Evolutionary conservation across 2,797 vertebrate genomes (phyloP).

Genomic region (Centroberyx gerrardi): DNA sequence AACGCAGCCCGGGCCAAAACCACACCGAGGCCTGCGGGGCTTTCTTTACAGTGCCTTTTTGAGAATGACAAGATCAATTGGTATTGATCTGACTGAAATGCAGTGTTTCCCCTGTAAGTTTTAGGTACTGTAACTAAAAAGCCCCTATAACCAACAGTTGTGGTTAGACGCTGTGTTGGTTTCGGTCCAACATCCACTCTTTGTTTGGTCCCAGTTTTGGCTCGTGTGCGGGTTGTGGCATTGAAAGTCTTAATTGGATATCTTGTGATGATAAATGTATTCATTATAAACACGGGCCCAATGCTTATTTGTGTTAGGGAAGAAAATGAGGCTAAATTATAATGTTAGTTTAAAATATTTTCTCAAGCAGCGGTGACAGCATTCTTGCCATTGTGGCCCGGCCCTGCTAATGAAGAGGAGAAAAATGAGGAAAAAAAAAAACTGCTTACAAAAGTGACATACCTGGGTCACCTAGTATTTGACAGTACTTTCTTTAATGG

Average conservation of each 20-base stretch:
- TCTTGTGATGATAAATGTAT: not conserved
- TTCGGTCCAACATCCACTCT: not conserved
- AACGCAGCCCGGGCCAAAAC: conserved; percentile 17
- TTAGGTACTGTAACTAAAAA: conserved; percentile 14
- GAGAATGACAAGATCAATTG: conserved; percentile 18
- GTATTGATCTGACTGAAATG: conserved; percentile 28
- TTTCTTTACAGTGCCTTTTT: conserved; percentile 24
- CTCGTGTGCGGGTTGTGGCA: not conserved
- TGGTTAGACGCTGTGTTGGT: not conserved
- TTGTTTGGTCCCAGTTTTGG: not conserved
- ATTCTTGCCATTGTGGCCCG: not conserved
- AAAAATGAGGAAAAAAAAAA: too few relatives aligned
- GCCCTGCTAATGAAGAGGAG: not conserved
- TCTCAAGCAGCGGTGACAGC: too few relatives aligned
- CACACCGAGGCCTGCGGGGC: not conserved
- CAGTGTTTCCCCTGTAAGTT: conserved; percentile 7
- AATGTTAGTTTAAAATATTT: too few relatives aligned
- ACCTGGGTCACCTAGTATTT: too few relatives aligned
- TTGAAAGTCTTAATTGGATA: not conserved
- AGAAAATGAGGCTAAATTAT: too few relatives aligned
- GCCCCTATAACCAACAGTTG: not conserved
- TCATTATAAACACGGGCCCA: not conserved
- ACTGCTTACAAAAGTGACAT: not conserved
- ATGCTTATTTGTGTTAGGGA: not conserved
- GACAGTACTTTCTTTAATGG: too few relatives aligned